Base-by-base conservation (phyloP, 2,113 vertebrate genomes). In the Phalacrocorax pelagicus region DNA sequence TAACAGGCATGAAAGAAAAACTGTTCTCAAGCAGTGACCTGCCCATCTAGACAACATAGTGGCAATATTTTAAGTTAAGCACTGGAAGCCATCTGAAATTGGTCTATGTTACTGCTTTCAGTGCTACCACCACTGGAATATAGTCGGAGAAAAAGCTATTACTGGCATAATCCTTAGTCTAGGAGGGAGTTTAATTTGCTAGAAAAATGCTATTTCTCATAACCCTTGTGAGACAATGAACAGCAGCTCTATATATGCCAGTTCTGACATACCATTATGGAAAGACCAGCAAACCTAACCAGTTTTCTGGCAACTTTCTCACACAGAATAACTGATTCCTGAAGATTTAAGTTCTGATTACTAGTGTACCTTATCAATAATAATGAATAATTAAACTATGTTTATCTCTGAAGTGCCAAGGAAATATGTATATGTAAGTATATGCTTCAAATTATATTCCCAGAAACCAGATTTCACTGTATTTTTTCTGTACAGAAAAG, bases 401-500 rank as follows among this genome's bases (percentile, higher is more conserved):
- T 91, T 96, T 62, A 52, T 9, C 21, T 71, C 46, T 19, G 13
- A 86, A 61, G 24, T 30, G 42, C 54, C 30, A 70, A 70, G 49
- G 11, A 15, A 59, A 75, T 47, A 47, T 29, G 47, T 29, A 21
- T 24, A 11, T 21, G 3, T n/a, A 73, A 67, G 7, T 12, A 78
- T 15, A 49, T 49, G 11, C 10, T 90, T 90, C 70, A 74, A 19
- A 38, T 38, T 70, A 40, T 49, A 70, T 58, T 81, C 11, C 63
- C 21, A 6, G 54, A 86, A 73, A 61, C 3, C 17, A 47, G 22
- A 51, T 70, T 78, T 94, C 29, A 65, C 22, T 61, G 54, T 59
- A 36, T 81, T 86, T 89, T 97, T 96, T 81, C 66, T 47, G 5
- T 73, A 89, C 55, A 88, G 62, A 81, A 49, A 92, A 71, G 46